Conservation (phyloP, 2,888 invertebrate genomes). For the Drosophila yooni region DNA sequence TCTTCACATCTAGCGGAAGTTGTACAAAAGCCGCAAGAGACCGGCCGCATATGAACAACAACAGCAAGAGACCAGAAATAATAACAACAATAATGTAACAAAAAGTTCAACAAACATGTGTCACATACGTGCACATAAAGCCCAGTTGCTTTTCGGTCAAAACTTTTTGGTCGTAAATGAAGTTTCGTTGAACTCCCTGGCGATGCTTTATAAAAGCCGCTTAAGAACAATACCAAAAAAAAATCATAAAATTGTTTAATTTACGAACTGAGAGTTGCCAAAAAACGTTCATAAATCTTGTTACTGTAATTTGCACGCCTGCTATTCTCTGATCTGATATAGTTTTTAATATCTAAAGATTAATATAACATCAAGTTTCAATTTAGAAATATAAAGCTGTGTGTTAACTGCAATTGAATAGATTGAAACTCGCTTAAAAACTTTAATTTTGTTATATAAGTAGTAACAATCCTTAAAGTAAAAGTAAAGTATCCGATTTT, state of each 20-base stretch:
- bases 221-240: neutral
- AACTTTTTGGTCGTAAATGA: conserved; percentile 15
- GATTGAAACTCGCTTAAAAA: neutral
- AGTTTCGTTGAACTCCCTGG: conserved; percentile 16
- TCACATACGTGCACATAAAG: conserved; percentile 36
- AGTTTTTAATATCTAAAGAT: neutral
- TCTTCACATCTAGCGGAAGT: conserved; percentile 74
- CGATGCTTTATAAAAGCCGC: neutral
- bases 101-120: conserved; percentile 47
- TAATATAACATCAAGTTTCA: neutral
- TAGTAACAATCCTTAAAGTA: neutral
- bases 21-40: conserved; percentile 75
- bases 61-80: conserved; percentile 26
- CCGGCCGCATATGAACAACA: conserved; percentile 44
- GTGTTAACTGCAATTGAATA: neutral
- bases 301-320: neutral
- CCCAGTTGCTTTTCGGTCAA: conserved; percentile 24
- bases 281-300: neutral
- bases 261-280: neutral
- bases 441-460: neutral
- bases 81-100: conserved; percentile 19
- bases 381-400: neutral
- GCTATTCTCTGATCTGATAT: neutral
- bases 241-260: neutral
- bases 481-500: neutral